Conservation (phyloP, 2,888 invertebrate genomes). For the Rhagonycha fulva region DNA sequence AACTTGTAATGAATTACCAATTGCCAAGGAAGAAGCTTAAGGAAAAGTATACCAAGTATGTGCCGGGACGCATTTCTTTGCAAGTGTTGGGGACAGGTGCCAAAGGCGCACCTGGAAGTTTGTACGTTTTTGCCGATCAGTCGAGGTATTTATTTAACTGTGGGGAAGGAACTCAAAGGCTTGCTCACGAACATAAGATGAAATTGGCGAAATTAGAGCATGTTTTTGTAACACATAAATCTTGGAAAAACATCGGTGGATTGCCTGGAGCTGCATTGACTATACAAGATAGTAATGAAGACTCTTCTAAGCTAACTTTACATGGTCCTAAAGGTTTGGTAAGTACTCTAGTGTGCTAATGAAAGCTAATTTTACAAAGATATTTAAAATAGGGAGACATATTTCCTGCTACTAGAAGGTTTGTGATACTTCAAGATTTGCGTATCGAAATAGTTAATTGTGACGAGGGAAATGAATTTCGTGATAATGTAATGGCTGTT, state of each 20-base stretch:
- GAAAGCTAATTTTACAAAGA: not conserved
- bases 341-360: conserved; percentile 37
- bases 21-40: conserved; percentile 60
- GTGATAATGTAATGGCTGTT: conserved; percentile 75
- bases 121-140: conserved; percentile 83
- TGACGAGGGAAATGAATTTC: conserved; percentile 60
- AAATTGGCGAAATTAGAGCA: conserved; percentile 80
- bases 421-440: conserved; percentile 75
- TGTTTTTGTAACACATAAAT: conserved; percentile 83
- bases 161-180: conserved; percentile 88
- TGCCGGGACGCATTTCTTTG: conserved; percentile 70
- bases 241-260: conserved; percentile 88
- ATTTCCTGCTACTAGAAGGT: conserved; percentile 73
- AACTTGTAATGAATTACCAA: conserved; percentile 60
- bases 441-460: conserved; percentile 67
- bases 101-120: conserved; percentile 71
- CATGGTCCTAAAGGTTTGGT: conserved; percentile 85
- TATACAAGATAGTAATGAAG: conserved; percentile 81
- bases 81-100: conserved; percentile 84
- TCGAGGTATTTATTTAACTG: conserved; percentile 90
- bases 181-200: conserved; percentile 85
- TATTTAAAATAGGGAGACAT: conserved; percentile 68
- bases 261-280: conserved; percentile 85
- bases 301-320: conserved; percentile 67
- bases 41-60: conserved; percentile 59